These are phyloP conservation scores for Salminus brasiliensis DNA, from an alignment of 2,113 vertebrate species.

Conservation along the genomic window DNA sequence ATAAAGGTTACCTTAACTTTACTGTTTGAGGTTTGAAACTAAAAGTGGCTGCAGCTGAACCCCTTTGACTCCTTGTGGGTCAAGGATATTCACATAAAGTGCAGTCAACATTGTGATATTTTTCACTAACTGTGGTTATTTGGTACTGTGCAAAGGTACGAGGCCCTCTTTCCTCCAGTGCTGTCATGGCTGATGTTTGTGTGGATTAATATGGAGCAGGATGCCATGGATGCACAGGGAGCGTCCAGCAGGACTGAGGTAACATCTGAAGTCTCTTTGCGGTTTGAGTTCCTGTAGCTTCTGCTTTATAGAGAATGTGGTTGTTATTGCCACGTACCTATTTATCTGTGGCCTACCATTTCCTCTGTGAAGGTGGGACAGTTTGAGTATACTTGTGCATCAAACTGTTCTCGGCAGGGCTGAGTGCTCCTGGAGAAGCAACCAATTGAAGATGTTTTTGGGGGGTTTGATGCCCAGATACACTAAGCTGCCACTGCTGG, in stretches of 20 bases:
- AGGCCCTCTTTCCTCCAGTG: constrained; percentile 89
- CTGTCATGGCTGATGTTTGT: constrained; percentile 89
- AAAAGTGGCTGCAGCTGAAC: not conserved
- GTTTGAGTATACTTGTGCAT: not conserved
- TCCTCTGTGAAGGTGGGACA: not conserved
- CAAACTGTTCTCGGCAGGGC: not conserved
- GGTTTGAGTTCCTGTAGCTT: not conserved
- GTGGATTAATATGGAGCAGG: constrained; percentile 93
- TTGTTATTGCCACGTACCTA: not conserved
- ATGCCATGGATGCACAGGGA: constrained; percentile 76
- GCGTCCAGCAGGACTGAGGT: constrained; percentile 84
- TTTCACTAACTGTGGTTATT: constrained; percentile 23
- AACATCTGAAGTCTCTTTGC: constrained; percentile 25
- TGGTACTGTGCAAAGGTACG: constrained; percentile 76
- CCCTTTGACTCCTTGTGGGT: not conserved
- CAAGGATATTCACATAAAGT: not conserved
- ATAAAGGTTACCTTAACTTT: too few relatives aligned
- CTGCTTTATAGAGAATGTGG: not conserved
- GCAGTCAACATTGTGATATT: not conserved
- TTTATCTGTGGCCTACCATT: not conserved
- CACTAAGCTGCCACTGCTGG: too few relatives aligned
- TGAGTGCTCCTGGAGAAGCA: too few relatives aligned
- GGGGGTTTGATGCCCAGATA: too few relatives aligned
- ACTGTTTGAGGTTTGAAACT: too few relatives aligned
- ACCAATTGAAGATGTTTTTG: too few relatives aligned